Conservation (phyloP, 2,113 vertebrate genomes). For the Hippocampus barbouri region DNA sequence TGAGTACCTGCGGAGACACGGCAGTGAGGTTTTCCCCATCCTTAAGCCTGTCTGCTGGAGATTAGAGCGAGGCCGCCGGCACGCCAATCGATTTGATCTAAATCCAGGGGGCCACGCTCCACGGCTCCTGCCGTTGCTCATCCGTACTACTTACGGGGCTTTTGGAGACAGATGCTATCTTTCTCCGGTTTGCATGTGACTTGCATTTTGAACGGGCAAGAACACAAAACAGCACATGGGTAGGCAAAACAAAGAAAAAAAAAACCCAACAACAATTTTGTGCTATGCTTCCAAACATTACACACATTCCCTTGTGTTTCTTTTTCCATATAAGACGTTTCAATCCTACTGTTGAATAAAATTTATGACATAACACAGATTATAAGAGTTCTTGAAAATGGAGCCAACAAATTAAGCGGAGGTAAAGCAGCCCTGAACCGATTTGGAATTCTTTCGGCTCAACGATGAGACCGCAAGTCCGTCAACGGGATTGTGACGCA, state of each 20-base stretch:
- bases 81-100: conserved; percentile 70
- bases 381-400: too few species aligned
- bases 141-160: conserved; percentile 31
- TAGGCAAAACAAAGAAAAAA: not conserved
- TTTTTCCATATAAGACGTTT: too few species aligned
- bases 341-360: too few species aligned
- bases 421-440: too few species aligned
- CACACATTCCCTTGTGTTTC: too few species aligned
- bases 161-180: conserved; percentile 43
- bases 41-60: conserved; percentile 68
- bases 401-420: too few species aligned
- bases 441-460: too few species aligned
- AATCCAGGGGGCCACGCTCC: conserved; percentile 65
- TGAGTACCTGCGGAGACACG: conserved; percentile 64
- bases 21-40: conserved; percentile 55
- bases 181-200: conserved; percentile 32
- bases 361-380: too few species aligned
- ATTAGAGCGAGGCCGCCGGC: conserved; percentile 64
- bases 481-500: too few species aligned
- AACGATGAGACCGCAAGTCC: too few species aligned
- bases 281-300: not conserved
- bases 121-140: conserved; percentile 45
- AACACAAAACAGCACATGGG: not conserved
- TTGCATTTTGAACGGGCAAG: conserved; percentile 37
- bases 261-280: not conserved